phyloP scores from a whole-genome alignment of 1,140 invertebrate genomes.

The Rhyacophila brunnea region DNA sequence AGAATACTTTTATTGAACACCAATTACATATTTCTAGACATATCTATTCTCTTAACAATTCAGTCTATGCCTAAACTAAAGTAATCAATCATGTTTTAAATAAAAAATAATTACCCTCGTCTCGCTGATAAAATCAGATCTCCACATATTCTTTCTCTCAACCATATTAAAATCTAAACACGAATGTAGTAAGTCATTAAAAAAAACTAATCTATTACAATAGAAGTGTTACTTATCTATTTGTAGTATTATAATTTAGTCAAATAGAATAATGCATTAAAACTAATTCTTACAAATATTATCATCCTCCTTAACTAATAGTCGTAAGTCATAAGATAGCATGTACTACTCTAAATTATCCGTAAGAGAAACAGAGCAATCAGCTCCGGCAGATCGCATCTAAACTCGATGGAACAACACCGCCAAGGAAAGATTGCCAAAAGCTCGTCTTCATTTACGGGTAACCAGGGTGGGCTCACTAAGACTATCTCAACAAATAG shows the following conservation, averaged over 20 bases:
- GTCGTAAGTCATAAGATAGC: constrained; percentile 3
- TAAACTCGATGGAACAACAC: not conserved
- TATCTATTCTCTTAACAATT: constrained; percentile 10
- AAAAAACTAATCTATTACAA: constrained; percentile 8
- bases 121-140: not conserved
- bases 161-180: not conserved
- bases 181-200: not conserved
- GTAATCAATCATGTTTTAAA: not conserved
- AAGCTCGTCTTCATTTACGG: constrained; percentile 28
- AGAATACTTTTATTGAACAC: constrained; percentile 34
- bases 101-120: constrained; percentile 2
- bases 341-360: constrained; percentile 20
- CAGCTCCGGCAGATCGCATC: constrained; percentile 8
- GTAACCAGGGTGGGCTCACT: constrained; percentile 12
- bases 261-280: not conserved
- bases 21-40: constrained; percentile 30
- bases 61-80: constrained; percentile 13
- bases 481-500: not conserved
- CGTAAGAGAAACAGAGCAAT: constrained; percentile 24
- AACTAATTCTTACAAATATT: constrained; percentile 3
- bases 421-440: constrained; percentile 1
- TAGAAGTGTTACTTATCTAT: not conserved
- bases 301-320: not conserved
- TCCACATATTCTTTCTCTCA: not conserved
- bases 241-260: constrained; percentile 3